These are phyloP conservation scores for Drosophila maculinotata DNA, from an alignment of 2,888 invertebrate species.

Conservation along the genomic window DNA sequence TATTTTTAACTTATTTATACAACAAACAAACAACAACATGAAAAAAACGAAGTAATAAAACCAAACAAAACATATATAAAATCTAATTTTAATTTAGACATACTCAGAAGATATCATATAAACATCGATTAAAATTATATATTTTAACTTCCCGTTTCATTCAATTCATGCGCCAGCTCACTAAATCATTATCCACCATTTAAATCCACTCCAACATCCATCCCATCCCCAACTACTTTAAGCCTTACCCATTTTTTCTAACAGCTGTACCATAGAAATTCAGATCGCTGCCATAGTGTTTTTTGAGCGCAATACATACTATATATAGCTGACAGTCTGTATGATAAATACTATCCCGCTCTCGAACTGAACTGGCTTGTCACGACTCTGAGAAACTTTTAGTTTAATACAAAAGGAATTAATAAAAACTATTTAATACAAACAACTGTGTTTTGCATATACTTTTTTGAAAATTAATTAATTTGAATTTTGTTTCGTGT, in stretches of 20 bases:
- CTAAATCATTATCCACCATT: conserved; percentile 1
- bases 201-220: conserved; percentile 13
- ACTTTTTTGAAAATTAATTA: conserved; percentile 18
- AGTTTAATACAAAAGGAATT: conserved; percentile 54
- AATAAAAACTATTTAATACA: conserved; percentile 55
- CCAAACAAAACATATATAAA: conserved; percentile 70
- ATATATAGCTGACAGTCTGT: conserved; percentile 29
- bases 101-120: conserved; percentile 57
- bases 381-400: conserved; percentile 18
- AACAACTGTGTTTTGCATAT: conserved; percentile 59
- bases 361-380: conserved; percentile 33
- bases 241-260: conserved; percentile 62
- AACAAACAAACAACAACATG: conserved; percentile 59
- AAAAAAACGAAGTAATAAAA: conserved; percentile 67
- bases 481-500: conserved; percentile 9
- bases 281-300: conserved; percentile 28
- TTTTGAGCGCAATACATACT: conserved; percentile 45
- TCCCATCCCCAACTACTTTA: conserved; percentile 45
- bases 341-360: conserved; percentile 30
- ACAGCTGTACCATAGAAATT: conserved; percentile 73
- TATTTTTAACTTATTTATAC: conserved; percentile 76
- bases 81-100: conserved; percentile 77
- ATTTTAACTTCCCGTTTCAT: conserved; percentile 49
- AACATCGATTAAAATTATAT: conserved; percentile 40
- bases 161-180: conserved; percentile 18